Evolutionary conservation across 2,797 vertebrate genomes (phyloP).

Genomic region (Pseudochromis fuscus): DNA sequence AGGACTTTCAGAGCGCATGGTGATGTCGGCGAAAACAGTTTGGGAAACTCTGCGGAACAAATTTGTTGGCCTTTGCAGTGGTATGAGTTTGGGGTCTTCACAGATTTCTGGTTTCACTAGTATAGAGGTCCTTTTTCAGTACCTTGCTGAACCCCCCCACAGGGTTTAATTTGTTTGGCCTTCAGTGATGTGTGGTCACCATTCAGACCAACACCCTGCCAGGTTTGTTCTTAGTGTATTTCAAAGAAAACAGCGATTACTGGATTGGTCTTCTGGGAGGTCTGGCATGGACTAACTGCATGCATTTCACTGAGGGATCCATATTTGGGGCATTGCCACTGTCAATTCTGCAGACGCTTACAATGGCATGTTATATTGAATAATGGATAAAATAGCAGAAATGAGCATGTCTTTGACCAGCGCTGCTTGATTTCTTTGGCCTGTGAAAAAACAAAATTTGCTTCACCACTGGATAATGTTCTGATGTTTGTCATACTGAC

Average conservation of each 20-base stretch:
- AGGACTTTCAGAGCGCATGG: conserved; percentile 54
- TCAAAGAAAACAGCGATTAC: conserved; percentile 72
- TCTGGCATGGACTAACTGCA: conserved; percentile 59
- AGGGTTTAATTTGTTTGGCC: conserved; percentile 60
- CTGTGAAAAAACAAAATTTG: not conserved
- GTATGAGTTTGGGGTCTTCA: conserved; percentile 52
- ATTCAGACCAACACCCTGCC: conserved; percentile 49
- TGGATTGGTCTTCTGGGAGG: conserved; percentile 76
- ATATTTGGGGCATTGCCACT: conserved; percentile 46
- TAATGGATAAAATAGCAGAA: conserved; percentile 28
- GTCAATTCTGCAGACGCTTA: conserved; percentile 25
- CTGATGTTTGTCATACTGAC: too few species aligned
- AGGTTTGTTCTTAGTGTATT: conserved; percentile 68
- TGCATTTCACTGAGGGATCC: conserved; percentile 36
- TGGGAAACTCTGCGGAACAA: conserved; percentile 67
- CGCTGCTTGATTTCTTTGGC: conserved; percentile 11
- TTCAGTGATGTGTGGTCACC: conserved; percentile 54
- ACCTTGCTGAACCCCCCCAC: conserved; percentile 47
- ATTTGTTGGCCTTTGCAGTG: conserved; percentile 58
- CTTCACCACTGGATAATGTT: too few species aligned
- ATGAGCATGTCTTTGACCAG: not conserved
- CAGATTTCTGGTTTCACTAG: conserved; percentile 46
- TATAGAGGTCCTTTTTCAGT: conserved; percentile 40
- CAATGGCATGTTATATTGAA: conserved; percentile 26
- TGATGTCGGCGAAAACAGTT: conserved; percentile 68